Evolutionary conservation across 1,140 invertebrate genomes (phyloP), one percentile per base, ranked within the genome.

Genomic region (Caenorhabditis remanei): DNA sequence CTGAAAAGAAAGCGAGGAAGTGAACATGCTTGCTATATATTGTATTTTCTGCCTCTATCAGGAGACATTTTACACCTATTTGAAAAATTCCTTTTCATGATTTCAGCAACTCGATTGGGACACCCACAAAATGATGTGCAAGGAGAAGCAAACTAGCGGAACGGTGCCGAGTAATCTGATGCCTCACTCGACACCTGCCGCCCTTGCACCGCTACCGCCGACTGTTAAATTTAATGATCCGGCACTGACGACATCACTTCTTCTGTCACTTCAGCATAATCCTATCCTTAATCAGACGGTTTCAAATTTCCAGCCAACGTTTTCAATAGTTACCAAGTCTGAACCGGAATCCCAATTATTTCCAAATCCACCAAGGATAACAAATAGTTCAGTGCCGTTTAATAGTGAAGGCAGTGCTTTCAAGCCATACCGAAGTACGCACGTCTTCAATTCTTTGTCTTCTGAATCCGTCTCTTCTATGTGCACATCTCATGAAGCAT

Each of bases 51-150:
- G 32, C 32, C 32, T 32, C 32, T 32, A 32, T 32, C 32, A 2
- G 32, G 32, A 32, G 32, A 32, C 32, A 32, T 32, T 32, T 32
- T 32, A 2, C 32, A 32, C 32, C 32, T 32, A 32, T 32, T n/a
- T 61, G n/a, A 61, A n/a, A 61, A 61, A 6, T 21, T 61, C n/a
- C 0, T 53, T 53, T 53, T 53, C 50, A 53, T 53, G 50, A 14
- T 53, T 53, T 40, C 56, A 87, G 86, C 46, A 67, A 65, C 53
- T 87, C 56, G 86, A 87, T 19, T 87, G 86, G 86, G 53, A 11
- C 5, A 63, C 19, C 19, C 86, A 87, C 79, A 87, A 87, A 55
- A 71, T 58, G 71, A 53, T 87, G 53, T 87, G 86, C 58, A 87
- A 87, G 75, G 41, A 56, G n/a, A 11, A 83, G 8, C 86, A 83